Evolutionary conservation across 2,113 vertebrate species (phyloP).

Genomic region (Kryptolebias marmoratus): DNA sequence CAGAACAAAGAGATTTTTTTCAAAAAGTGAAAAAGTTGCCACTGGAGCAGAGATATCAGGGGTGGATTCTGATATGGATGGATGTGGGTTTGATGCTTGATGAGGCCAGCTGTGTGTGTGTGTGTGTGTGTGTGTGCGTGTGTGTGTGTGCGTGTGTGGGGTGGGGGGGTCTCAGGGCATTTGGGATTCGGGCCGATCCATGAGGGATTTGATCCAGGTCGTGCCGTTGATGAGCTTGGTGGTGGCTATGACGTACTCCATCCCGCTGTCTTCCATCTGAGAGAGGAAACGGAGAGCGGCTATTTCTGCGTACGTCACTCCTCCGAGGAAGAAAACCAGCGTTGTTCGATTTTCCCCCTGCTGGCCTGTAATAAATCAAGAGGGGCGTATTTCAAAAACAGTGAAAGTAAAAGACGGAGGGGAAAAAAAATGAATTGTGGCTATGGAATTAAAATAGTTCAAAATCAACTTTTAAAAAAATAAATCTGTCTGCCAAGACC

Average conservation of each 20-base stretch:
- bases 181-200: constrained; percentile 89
- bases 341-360: constrained; percentile 96
- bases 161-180: constrained; percentile 72
- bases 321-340: constrained; percentile 95
- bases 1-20: not conserved
- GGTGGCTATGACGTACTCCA: constrained; percentile 95
- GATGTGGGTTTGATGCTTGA: not conserved
- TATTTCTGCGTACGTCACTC: constrained; percentile 94
- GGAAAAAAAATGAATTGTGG: not conserved
- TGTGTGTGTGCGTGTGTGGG: constrained; percentile 22
- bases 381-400: not conserved
- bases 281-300: constrained; percentile 95
- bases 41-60: not conserved
- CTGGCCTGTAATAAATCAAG: constrained; percentile 82
- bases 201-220: constrained; percentile 93
- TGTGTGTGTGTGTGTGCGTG: constrained; percentile 13
- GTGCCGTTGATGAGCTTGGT: constrained; percentile 96
- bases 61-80: no score
- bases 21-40: not conserved
- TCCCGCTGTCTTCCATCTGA: constrained; percentile 96
- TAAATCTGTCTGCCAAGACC: not conserved
- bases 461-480: not conserved
- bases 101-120: not conserved
- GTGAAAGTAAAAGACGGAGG: not conserved
- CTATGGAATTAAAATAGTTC: not conserved